These are phyloP conservation scores for Lemur catta DNA, from an alignment of 2,797 vertebrate genomes.

Conservation along the genomic window DNA sequence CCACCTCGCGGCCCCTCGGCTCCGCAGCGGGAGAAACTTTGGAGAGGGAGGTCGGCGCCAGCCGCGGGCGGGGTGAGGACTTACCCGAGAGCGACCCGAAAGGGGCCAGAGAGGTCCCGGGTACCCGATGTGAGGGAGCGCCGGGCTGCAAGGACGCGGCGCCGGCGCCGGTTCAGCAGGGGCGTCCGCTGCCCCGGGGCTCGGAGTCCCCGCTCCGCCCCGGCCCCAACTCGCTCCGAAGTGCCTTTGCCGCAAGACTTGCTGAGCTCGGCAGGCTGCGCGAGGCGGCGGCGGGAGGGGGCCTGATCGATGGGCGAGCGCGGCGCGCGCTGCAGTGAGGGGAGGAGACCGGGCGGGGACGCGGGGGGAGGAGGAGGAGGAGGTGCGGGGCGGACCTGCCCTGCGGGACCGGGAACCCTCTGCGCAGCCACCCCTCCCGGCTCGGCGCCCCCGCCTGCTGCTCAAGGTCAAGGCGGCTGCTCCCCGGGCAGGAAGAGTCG, in stretches of 20 bases:
- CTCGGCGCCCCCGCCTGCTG: background rate
- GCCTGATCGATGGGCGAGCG: constrained; percentile 33
- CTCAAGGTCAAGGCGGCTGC: constrained; percentile 56
- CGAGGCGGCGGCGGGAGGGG: constrained; percentile 42
- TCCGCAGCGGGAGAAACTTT: constrained; percentile 57
- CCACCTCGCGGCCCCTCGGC: background rate
- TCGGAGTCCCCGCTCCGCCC: constrained; percentile 46
- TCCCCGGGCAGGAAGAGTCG: background rate
- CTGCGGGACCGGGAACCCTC: background rate
- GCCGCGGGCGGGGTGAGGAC: background rate
- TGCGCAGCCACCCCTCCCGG: background rate
- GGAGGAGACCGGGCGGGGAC: constrained; percentile 7
- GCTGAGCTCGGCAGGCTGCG: constrained; percentile 73
- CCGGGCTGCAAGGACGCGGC: background rate
- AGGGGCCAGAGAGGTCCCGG: background rate
- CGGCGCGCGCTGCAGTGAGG: constrained; percentile 55
- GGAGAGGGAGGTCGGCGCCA: background rate
- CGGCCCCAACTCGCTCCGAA: constrained; percentile 66
- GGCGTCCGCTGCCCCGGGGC: background rate
- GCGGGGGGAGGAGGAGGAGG: background rate
- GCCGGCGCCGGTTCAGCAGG: background rate
- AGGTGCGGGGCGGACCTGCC: background rate
- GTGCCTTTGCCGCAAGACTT: constrained; percentile 74
- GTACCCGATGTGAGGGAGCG: background rate
- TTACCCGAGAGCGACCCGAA: constrained; percentile 39